A percentile compares a stretch with the other conserved stretches of the same genome.
phyloP scores from a whole-genome alignment of 2,888 invertebrate genomes.

The Euclidia mi region DNA sequence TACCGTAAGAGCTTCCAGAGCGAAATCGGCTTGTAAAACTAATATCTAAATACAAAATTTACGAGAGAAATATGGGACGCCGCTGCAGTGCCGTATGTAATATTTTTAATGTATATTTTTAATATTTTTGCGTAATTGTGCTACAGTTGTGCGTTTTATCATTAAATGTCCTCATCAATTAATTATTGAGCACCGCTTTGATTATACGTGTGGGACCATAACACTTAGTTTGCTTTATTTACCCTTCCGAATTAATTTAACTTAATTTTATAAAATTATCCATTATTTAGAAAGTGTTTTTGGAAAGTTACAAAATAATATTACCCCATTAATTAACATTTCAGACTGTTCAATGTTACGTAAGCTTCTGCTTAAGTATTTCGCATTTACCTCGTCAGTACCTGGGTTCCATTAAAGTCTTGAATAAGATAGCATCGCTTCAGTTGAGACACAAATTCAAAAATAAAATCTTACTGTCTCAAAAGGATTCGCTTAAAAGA shows the following conservation, averaged over 20 bases:
- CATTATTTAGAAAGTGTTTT: not conserved
- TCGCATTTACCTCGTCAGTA: not conserved
- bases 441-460: not conserved
- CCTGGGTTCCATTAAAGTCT: not conserved
- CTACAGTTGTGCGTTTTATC: not conserved
- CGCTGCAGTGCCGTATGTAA: not conserved
- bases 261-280: slow-evolving; percentile 1
- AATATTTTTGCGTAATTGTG: not conserved
- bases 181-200: not conserved
- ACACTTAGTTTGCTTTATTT: not conserved
- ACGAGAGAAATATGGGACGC: not conserved
- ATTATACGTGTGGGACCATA: not conserved
- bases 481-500: slow-evolving; percentile 18
- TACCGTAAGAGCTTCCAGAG: slow-evolving; percentile 19
- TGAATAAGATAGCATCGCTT: not conserved
- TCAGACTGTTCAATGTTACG: no score
- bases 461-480: slow-evolving; percentile 22
- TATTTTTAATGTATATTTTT: not conserved
- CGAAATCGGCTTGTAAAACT: slow-evolving; percentile 26
- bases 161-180: not conserved
- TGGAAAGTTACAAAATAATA: not conserved
- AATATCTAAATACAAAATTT: slow-evolving; percentile 9
- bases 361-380: not conserved
- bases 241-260: not conserved
- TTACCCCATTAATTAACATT: not conserved